A percentile compares a stretch with the other conserved stretches of the same genome.
Conservation (phyloP, 2,797 vertebrate species). For the Apodemus agrarius region DNA sequence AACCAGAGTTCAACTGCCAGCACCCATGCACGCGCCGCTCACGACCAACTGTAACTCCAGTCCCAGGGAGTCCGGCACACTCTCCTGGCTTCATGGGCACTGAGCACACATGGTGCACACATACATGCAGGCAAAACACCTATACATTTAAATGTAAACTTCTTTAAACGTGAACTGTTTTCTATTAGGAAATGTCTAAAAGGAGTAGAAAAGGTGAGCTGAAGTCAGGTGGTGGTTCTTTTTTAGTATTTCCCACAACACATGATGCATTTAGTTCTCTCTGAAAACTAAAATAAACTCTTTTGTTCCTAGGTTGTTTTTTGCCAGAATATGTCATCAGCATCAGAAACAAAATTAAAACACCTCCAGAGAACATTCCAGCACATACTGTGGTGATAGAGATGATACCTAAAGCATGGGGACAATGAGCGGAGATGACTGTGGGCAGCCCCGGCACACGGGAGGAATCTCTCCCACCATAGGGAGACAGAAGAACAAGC, state of each 20-base stretch:
- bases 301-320: neutral
- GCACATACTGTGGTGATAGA: neutral
- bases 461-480: neutral
- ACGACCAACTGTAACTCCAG: neutral
- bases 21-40: neutral
- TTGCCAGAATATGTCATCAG: neutral
- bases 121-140: neutral
- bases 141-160: neutral
- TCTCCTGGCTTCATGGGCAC: neutral
- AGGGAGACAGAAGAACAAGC: neutral
- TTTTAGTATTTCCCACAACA: too few species aligned
- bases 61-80: neutral
- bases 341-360: neutral
- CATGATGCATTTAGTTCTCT: neutral
- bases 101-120: neutral
- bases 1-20: neutral
- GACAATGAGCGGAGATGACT: neutral
- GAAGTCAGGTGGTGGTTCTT: neutral
- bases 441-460: neutral
- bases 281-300: neutral
- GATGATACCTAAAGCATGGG: neutral
- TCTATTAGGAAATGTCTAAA: neutral
- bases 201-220: neutral
- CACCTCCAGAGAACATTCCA: neutral
- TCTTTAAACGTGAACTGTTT: neutral